Conservation (phyloP, 2,797 vertebrate species). For the Tenualosa thibaudeaui region DNA sequence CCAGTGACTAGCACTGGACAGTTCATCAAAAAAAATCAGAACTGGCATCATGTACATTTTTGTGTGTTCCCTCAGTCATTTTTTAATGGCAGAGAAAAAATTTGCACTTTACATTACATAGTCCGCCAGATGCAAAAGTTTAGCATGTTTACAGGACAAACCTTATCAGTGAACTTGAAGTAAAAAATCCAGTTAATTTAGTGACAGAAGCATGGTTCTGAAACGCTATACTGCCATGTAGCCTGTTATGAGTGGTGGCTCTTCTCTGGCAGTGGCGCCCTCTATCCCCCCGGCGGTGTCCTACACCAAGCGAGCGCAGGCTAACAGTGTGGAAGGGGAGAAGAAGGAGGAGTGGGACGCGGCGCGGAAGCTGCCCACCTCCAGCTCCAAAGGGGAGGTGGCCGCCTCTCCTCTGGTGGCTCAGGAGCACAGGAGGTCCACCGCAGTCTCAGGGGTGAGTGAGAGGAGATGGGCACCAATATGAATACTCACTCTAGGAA, state of each 20-base stretch:
- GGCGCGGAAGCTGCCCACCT: constrained; percentile 76
- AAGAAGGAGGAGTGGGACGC: constrained; percentile 85
- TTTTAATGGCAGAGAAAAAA: too few species aligned
- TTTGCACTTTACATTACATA: too few species aligned
- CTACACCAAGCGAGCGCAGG: constrained; percentile 83
- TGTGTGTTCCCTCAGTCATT: too few species aligned
- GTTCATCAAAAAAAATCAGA: too few species aligned
- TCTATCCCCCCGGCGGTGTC: constrained; percentile 82
- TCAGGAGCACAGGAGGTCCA: constrained; percentile 53
- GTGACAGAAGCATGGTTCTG: not conserved
- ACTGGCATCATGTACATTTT: too few species aligned
- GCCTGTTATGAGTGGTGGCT: not conserved
- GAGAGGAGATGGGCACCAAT: not conserved
- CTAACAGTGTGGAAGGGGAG: constrained; percentile 82
- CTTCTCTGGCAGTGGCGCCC: constrained; percentile 72
- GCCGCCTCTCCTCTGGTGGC: constrained; percentile 76
- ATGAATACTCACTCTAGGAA: too few species aligned
- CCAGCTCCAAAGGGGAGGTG: constrained; percentile 80
- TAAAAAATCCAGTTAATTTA: not conserved
- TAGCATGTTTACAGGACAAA: too few species aligned
- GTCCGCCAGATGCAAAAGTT: too few species aligned
- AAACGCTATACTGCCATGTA: not conserved
- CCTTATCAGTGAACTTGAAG: too few species aligned
- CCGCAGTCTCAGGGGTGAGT: constrained; percentile 66
- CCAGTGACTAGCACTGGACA: too few species aligned